Base-by-base conservation (phyloP, 2,113 vertebrate species). In the Solea solea region DNA sequence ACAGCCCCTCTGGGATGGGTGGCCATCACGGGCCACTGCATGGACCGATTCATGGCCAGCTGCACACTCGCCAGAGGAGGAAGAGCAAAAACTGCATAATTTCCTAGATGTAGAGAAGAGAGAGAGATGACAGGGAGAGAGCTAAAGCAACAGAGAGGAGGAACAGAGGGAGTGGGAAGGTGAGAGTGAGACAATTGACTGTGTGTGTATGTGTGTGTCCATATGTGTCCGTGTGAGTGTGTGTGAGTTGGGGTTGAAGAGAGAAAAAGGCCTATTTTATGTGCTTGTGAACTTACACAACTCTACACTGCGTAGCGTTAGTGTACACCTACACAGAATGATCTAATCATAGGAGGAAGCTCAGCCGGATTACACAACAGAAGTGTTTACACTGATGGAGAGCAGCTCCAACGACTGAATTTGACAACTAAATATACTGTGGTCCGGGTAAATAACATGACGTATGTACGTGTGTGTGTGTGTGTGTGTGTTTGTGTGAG, bases 21-120 rank as follows among this genome's bases (percentile, higher is more conserved):
- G 94, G 92, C 84, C 92, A 91, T 56, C 91, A 97, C 21, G 95
- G 94, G 88, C 90, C 90, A 54, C 76, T 90, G 76, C 89, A 91
- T 1, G 90, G 88, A 65, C 89, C 88, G 5, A 80, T 86, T 85
- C 91, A 97, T 55, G 95, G 95, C 86, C 97, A 97, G 92, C 82
- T 98, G 88, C 97, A 97, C 85, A 94, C 93, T 90, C 93, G 97
- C 82, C 97, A 98, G 83, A 94, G 96, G 81, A 95, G 97, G 77
- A 98, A 99, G 95, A 97, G 96, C 95, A 99, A 99, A 94, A 99
- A 99, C 94, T 99, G 98, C 80, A 96, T 95, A 69, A 96, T 99
- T 90, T 99, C 97, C 7, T 98, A 96, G 94, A 86, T 84, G 52
- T 75, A 76, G 67, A 82, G 69, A 54, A 92, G 93, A 94, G 79